Evolutionary conservation across 2,113 vertebrate genomes (phyloP).

Genomic region (Dasypus novemcinctus): DNA sequence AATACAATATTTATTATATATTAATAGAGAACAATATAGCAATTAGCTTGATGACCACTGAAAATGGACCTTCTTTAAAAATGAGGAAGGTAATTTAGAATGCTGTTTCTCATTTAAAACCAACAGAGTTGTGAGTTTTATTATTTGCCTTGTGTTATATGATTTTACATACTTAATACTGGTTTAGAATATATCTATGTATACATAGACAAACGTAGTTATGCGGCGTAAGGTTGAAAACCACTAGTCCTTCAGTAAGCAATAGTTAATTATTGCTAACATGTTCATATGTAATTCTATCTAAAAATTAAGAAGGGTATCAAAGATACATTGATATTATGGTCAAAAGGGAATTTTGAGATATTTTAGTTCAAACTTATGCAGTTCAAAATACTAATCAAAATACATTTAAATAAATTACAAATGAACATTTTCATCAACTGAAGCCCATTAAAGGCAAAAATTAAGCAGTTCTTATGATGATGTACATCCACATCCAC

Average conservation of each 20-base stretch:
- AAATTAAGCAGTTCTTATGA: not conserved
- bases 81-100: not conserved
- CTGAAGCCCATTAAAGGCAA: not conserved
- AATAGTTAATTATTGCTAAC: not conserved
- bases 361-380: constrained; percentile 17
- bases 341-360: constrained; percentile 29
- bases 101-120: not conserved
- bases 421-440: constrained; percentile 45
- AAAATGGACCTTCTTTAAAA: constrained; percentile 45
- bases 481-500: not conserved
- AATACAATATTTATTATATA: not conserved
- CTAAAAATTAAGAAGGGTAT: constrained; percentile 27
- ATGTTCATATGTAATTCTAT: not conserved
- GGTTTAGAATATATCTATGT: not conserved
- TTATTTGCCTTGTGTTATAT: not conserved
- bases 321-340: not conserved
- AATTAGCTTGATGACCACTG: not conserved
- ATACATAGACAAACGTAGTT: not conserved
- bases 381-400: constrained; percentile 55
- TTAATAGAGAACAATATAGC: not conserved
- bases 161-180: not conserved
- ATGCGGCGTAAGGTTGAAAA: not conserved
- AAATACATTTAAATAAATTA: constrained; percentile 48
- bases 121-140: not conserved
- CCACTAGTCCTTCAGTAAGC: not conserved